phyloP scores from a whole-genome alignment of 1,140 invertebrate genomes.

The Tribolium castaneum region DNA sequence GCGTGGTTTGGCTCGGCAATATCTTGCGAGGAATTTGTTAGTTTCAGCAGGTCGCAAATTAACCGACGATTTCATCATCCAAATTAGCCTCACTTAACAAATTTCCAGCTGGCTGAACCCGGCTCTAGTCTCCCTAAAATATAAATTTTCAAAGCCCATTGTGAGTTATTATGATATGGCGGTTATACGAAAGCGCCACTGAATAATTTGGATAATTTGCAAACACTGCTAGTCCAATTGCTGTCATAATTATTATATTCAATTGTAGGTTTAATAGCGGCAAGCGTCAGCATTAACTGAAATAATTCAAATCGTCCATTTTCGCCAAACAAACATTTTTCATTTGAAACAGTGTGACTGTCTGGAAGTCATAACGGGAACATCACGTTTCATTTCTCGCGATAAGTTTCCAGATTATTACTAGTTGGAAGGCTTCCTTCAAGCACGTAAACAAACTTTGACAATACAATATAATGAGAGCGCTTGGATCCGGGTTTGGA shows the following conservation, averaged over 20 bases:
- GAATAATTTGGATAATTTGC: conserved; percentile 26
- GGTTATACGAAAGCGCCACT: neutral
- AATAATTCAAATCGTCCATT: neutral
- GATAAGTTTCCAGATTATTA: conserved; percentile 23
- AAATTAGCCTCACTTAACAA: conserved; percentile 26
- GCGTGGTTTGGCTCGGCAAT: neutral
- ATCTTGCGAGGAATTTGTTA: neutral
- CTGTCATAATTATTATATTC: neutral
- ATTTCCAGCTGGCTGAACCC: conserved; percentile 14
- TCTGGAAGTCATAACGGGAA: conserved; percentile 1
- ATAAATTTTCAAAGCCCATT: conserved; percentile 18
- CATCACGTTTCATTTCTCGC: conserved; percentile 12
- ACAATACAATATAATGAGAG: conserved; percentile 7
- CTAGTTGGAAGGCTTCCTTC: neutral
- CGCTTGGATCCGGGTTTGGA: neutral
- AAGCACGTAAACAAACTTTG: conserved; percentile 16
- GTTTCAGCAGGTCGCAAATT: conserved; percentile 16
- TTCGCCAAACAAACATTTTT: neutral
- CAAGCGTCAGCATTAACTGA: conserved; percentile 5
- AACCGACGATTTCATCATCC: conserved; percentile 18
- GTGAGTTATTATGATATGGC: conserved; percentile 10
- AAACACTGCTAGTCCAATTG: conserved; percentile 6
- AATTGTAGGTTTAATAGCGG: conserved; percentile 4
- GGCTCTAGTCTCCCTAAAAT: conserved; percentile 5
- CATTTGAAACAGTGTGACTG: neutral